Evolutionary conservation across 2,888 invertebrate genomes (phyloP), one percentile per base, ranked within the genome.

Genomic region (Spatulosminthurus flaviceps): DNA sequence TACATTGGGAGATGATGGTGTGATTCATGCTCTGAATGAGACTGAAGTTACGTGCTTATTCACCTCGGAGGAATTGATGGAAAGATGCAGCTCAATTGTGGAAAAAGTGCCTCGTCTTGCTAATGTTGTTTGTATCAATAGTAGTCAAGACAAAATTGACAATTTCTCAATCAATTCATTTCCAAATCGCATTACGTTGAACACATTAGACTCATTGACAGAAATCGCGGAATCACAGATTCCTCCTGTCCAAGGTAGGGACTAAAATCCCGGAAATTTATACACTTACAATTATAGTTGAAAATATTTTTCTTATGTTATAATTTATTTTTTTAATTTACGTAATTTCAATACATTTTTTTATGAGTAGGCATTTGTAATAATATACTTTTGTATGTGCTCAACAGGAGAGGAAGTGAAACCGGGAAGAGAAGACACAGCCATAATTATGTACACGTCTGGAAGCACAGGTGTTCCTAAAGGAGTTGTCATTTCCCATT

Each of bases 371-470:
- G n/a, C n/a, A n/a, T n/a, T n/a, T n/a, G n/a, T n/a, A n/a, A n/a
- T n/a, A n/a, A n/a, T n/a, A n/a, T n/a, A n/a, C n/a, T n/a, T n/a
- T n/a, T n/a, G n/a, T n/a, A n/a, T n/a, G n/a, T n/a, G n/a, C n/a
- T n/a, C n/a, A n/a, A n/a, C 51, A 51, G 51, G 1, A 9, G 9
- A 1, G 7, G 43, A 11, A n/a, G 13, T 19, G 28, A 74, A 74
- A 9, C 94, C 95, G 0, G 70, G 79, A 41, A 82, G 82, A 16
- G 89, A 91, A n/a, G 98, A 98, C 88, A 92, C 93, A 2, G 98
- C 98, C 71, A 95, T 99, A 86, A 93, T 99, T 51, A 99, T 99
- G 98, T 99, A 98, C 90, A 99, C 98, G 1, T 97, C 96, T 84
- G 98, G 98, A 1, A 97, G 97, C 0, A 98, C 98, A 4, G 98